Percentiles rank a stretch among this genome's conserved stretches.
phyloP scores from a whole-genome alignment of 2,888 invertebrate species.

The Archaeoteleia sp. region DNA sequence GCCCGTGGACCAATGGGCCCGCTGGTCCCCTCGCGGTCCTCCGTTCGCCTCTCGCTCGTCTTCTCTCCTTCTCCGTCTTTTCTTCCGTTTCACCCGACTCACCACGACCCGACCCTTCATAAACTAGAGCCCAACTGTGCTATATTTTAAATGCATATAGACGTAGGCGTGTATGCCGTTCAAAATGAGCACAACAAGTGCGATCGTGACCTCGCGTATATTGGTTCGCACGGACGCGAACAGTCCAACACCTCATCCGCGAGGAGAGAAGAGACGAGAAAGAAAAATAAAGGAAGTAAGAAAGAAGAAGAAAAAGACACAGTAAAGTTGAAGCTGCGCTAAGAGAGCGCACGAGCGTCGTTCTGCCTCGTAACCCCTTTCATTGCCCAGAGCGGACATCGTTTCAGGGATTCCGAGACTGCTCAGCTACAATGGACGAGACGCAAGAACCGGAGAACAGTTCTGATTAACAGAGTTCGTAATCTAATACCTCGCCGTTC shows the following conservation, averaged over 20 bases:
- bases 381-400: slow-evolving; percentile 48
- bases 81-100: slow-evolving; percentile 57
- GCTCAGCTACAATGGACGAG: slow-evolving; percentile 30
- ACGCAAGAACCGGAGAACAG: slow-evolving; percentile 9
- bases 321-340: slow-evolving; percentile 28
- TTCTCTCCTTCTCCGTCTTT: slow-evolving; percentile 45
- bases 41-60: slow-evolving; percentile 29
- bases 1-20: slow-evolving; percentile 52
- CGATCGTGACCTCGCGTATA: slow-evolving; percentile 58
- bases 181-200: slow-evolving; percentile 69
- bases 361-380: slow-evolving; percentile 51
- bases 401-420: slow-evolving; percentile 47
- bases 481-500: slow-evolving; percentile 8
- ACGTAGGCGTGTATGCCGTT: slow-evolving; percentile 72
- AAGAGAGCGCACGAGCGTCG: slow-evolving; percentile 29
- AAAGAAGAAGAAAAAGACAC: slow-evolving; percentile 37
- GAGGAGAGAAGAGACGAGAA: slow-evolving; percentile 48
- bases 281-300: slow-evolving; percentile 22
- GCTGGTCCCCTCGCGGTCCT: slow-evolving; percentile 46
- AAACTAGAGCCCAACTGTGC: slow-evolving; percentile 73
- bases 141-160: slow-evolving; percentile 73
- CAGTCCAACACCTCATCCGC: slow-evolving; percentile 66
- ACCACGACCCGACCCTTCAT: slow-evolving; percentile 73
- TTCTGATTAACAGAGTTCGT: slow-evolving; percentile 27
- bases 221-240: slow-evolving; percentile 64